Evolutionary conservation across 2,888 invertebrate species (phyloP).

Genomic region (Nymphalis polychloros): DNA sequence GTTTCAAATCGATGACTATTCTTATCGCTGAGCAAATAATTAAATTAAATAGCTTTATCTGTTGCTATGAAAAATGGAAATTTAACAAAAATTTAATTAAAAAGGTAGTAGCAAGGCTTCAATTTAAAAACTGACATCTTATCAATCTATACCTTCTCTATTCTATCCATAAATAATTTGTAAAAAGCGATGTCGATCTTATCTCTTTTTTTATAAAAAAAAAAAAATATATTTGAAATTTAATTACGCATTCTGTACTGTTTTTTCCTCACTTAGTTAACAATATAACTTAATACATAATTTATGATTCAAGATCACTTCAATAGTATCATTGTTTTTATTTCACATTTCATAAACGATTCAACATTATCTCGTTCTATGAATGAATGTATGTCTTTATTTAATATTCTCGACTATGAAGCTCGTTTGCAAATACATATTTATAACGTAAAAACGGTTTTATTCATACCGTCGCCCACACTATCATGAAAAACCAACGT

Average conservation of each 20-base stretch:
- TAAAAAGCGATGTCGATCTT: too few relatives aligned
- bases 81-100: not conserved
- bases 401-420: conserved; percentile 1
- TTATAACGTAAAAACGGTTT: conserved; percentile 15
- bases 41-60: not conserved
- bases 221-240: too few relatives aligned
- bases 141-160: too few relatives aligned
- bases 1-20: too few relatives aligned
- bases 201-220: too few relatives aligned
- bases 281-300: conserved; percentile 17
- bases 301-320: conserved; percentile 16
- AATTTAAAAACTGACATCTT: too few relatives aligned
- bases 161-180: too few relatives aligned
- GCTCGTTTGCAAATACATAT: conserved; percentile 16
- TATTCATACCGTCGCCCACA: conserved; percentile 23
- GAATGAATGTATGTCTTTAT: conserved; percentile 13
- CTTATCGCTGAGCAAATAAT: too few relatives aligned
- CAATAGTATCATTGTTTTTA: conserved; percentile 2
- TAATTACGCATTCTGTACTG: too few relatives aligned
- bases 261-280: too few relatives aligned
- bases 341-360: not conserved
- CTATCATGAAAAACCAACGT: conserved; percentile 14
- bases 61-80: conserved; percentile 4
- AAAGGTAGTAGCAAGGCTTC: too few relatives aligned
- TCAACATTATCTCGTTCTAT: conserved; percentile 2